These are phyloP conservation scores for Rhinella marina DNA, from an alignment of 2,797 vertebrate genomes.

Conservation along the genomic window DNA sequence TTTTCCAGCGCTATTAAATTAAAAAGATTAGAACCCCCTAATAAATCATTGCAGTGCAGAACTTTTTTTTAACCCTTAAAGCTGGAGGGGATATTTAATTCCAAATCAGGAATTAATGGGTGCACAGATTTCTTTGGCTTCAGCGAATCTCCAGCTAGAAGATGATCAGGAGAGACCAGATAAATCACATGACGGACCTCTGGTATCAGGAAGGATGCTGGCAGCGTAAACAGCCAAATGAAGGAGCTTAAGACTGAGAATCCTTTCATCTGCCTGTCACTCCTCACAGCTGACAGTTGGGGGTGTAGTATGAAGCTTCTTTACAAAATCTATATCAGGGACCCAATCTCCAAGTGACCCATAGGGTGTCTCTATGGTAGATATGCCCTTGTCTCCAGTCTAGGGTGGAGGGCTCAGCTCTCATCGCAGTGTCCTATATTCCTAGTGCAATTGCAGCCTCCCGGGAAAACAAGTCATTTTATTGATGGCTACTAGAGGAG, in stretches of 20 bases:
- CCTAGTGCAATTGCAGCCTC: neutral
- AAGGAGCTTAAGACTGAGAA: neutral
- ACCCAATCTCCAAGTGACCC: neutral
- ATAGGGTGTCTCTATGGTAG: neutral
- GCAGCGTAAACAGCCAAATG: neutral
- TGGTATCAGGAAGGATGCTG: neutral
- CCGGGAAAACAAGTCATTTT: neutral
- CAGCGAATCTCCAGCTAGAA: neutral
- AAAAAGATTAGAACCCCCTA: neutral
- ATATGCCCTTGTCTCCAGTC: neutral
- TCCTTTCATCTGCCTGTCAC: neutral
- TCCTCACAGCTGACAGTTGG: neutral
- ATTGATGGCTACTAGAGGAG: neutral
- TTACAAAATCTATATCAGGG: neutral
- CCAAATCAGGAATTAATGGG: neutral
- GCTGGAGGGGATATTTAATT: neutral
- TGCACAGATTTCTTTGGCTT: neutral
- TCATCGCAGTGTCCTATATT: neutral
- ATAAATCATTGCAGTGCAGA: neutral
- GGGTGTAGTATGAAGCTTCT: neutral
- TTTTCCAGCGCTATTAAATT: neutral
- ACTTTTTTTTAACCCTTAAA: neutral
- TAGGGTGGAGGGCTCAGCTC: neutral
- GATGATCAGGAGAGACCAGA: neutral
- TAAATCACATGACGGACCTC: neutral